A percentile compares a stretch with the other conserved stretches of the same genome.
phyloP scores from a whole-genome alignment of 2,113 vertebrate genomes.

The Neolamprologus cancellatus region DNA sequence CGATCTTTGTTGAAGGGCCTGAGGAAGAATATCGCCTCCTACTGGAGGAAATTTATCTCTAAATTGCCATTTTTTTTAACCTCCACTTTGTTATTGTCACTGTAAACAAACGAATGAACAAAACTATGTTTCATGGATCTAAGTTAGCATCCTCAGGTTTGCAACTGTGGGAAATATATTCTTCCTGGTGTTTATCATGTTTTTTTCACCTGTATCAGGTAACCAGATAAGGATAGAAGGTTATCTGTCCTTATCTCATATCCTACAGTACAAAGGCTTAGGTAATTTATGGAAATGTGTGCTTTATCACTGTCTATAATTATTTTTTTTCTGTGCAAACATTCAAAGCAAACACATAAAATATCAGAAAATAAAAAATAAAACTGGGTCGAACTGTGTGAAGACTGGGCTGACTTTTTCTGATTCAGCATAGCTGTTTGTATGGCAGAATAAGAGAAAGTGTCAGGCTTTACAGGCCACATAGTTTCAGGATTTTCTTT shows the following conservation, averaged over 20 bases:
- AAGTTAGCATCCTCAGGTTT: neutral
- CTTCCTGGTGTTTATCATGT: neutral
- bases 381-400: neutral
- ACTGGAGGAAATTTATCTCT: neutral
- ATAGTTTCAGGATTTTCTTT: neutral
- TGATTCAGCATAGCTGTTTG: neutral
- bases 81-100: neutral
- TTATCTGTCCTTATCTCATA: neutral
- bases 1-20: neutral
- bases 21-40: neutral
- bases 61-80: neutral
- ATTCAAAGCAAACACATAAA: neutral
- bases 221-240: too few relatives aligned
- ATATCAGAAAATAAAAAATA: neutral
- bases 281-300: neutral
- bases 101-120: neutral
- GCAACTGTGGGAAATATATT: neutral
- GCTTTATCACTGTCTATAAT: neutral
- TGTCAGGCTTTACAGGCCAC: neutral
- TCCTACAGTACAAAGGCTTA: neutral
- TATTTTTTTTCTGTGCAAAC: neutral
- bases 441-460: neutral
- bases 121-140: neutral
- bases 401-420: neutral
- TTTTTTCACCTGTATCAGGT: neutral